phyloP scores from a whole-genome alignment of 1,140 invertebrate species.

The Ceratoteleas bidentatus region DNA sequence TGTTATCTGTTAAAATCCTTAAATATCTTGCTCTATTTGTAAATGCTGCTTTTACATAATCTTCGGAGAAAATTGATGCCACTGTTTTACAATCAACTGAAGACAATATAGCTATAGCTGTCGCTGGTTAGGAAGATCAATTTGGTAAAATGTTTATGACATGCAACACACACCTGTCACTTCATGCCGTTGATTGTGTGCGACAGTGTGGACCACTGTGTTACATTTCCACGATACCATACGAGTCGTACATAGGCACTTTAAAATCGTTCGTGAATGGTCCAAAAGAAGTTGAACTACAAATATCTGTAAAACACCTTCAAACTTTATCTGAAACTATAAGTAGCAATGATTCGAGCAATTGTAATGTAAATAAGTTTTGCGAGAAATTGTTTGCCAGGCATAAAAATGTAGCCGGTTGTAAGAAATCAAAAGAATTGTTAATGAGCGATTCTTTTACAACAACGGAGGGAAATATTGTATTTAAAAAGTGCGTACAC shows the following conservation, averaged over 20 bases:
- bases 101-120: neutral
- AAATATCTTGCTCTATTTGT: neutral
- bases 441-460: neutral
- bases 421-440: no score
- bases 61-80: neutral
- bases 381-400: neutral
- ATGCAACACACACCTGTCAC: slow-evolving; percentile 1
- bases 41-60: neutral
- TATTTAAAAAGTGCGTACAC: no score
- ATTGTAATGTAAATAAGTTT: no score
- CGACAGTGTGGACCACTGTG: slow-evolving; percentile 1
- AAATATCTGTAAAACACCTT: no score
- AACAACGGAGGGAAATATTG: no score
- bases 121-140: neutral
- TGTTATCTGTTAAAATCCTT: no score
- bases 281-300: no score
- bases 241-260: neutral
- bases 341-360: no score
- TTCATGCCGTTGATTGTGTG: neutral
- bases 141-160: neutral
- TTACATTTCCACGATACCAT: neutral
- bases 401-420: no score
- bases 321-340: no score
- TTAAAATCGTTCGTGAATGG: neutral
- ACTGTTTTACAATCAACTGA: neutral